phyloP scores from a whole-genome alignment of 1,140 invertebrate genomes.

The Trinorchestia longiramus region DNA sequence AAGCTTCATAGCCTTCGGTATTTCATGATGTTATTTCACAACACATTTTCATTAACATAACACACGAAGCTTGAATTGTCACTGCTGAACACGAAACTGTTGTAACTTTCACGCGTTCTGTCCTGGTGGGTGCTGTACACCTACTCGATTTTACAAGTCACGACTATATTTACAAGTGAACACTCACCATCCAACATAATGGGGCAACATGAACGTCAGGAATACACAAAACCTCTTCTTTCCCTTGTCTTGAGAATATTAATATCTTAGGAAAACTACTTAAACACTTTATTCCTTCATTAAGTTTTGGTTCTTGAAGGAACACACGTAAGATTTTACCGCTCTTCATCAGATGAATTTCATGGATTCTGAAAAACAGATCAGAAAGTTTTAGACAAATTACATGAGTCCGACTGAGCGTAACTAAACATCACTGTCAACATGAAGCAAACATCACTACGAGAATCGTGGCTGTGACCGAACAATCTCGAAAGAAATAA shows the following conservation, averaged over 20 bases:
- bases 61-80: not conserved
- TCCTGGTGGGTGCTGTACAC: not conserved
- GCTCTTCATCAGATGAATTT: not conserved
- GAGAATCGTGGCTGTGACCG: no score
- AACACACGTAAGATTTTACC: not conserved
- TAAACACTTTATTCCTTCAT: not conserved
- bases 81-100: not conserved
- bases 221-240: not conserved
- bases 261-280: not conserved
- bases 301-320: not conserved
- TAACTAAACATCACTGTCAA: not conserved
- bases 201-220: not conserved
- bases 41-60: not conserved
- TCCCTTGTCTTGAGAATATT: not conserved
- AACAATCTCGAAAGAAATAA: no score
- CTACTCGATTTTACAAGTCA: not conserved
- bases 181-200: not conserved
- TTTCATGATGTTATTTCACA: not conserved
- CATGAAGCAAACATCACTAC: no score
- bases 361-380: not conserved
- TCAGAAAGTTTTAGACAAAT: not conserved
- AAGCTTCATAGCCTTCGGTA: not conserved
- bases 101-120: not conserved
- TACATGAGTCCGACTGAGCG: not conserved
- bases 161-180: not conserved